Percentiles rank a stretch among this genome's conserved stretches.
Conservation (phyloP, 1,140 invertebrate genomes). For the Metopolophium dirhodum region DNA sequence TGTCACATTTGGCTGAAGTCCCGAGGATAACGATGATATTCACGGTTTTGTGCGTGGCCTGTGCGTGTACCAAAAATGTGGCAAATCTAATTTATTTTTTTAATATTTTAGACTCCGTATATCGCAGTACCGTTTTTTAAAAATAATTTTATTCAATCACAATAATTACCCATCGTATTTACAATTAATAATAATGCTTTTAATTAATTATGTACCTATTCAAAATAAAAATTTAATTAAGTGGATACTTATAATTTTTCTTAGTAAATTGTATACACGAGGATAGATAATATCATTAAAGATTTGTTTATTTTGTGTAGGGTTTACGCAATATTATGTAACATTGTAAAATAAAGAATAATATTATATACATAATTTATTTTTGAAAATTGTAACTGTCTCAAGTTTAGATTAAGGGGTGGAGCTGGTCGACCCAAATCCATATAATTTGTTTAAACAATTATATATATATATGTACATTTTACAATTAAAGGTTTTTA, state of each 20-base stretch:
- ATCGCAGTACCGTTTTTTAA: neutral
- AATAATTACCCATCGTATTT: neutral
- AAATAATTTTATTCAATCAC: neutral
- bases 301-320: neutral
- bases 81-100: neutral
- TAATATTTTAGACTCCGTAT: neutral
- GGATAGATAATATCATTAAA: neutral
- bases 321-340: neutral
- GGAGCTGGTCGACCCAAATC: neutral
- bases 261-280: neutral
- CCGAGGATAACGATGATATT: slow-evolving; percentile 34
- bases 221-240: neutral
- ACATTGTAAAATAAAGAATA: neutral
- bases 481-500: neutral
- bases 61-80: neutral
- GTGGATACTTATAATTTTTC: neutral
- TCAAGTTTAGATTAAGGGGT: neutral
- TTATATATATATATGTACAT: neutral
- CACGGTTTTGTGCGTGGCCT: slow-evolving; percentile 9
- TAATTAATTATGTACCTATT: neutral
- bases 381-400: neutral
- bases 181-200: neutral
- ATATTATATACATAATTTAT: neutral
- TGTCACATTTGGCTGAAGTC: slow-evolving; percentile 50
- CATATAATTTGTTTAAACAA: slow-evolving; percentile 26